Conservation (phyloP, 2,888 invertebrate genomes). For the Cremastinae sp. region DNA sequence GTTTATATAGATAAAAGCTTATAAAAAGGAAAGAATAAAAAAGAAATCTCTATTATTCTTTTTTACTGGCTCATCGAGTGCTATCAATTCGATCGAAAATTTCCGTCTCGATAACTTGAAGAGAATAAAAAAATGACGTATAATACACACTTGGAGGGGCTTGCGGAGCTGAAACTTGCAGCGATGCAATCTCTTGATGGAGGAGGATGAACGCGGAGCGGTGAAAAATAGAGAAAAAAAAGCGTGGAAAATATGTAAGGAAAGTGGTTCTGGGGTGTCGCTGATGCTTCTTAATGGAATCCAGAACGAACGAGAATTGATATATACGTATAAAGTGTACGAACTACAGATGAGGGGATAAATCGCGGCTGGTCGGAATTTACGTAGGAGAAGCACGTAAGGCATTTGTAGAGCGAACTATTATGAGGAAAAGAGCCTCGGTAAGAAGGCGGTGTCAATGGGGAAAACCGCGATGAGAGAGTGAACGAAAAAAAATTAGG, state of each 20-base stretch:
- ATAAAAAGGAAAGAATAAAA: no score
- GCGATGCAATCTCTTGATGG: constrained; percentile 9
- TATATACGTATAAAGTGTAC: constrained; percentile 20
- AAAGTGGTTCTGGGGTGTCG: constrained; percentile 10
- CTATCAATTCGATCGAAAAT: no score
- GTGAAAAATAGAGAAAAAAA: no score
- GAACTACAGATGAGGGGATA: constrained; percentile 45
- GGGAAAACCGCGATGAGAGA: constrained; percentile 34
- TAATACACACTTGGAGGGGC: constrained; percentile 2
- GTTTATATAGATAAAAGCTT: no score
- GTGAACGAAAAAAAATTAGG: constrained; percentile 20
- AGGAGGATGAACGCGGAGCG: neutral
- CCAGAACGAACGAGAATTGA: constrained; percentile 36
- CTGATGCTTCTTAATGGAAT: constrained; percentile 42
- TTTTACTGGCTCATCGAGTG: no score
- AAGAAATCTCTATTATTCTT: no score
- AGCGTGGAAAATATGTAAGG: constrained; percentile 24
- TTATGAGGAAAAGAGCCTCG: constrained; percentile 55
- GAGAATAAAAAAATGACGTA: neutral
- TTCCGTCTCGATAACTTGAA: neutral
- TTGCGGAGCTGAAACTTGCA: constrained; percentile 10
- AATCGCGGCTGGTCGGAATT: constrained; percentile 57
- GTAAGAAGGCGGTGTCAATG: constrained; percentile 64
- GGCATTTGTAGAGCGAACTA: constrained; percentile 50
- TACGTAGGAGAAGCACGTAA: constrained; percentile 60